phyloP scores from a whole-genome alignment of 2,888 invertebrate species.

The Icerya purchasi region DNA sequence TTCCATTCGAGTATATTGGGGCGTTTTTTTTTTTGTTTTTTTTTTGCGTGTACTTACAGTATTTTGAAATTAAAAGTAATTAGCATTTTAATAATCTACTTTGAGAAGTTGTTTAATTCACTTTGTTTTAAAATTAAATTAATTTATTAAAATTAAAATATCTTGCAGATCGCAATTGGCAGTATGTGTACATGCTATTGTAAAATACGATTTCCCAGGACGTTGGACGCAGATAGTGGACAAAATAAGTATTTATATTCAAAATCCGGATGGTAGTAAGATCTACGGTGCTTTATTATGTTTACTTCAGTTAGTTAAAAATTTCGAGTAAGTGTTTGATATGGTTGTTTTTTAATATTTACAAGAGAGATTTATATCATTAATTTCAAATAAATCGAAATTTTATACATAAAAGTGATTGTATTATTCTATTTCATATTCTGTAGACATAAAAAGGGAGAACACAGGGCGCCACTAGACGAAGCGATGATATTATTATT shows the following conservation, averaged over 20 bases:
- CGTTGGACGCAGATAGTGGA: constrained; percentile 90
- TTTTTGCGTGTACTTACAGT: too few species aligned
- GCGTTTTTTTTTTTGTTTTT: too few species aligned
- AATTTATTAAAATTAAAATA: too few species aligned
- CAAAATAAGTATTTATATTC: constrained; percentile 79
- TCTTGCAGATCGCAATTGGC: constrained; percentile 63
- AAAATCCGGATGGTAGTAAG: constrained; percentile 64
- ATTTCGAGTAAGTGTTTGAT: constrained; percentile 43
- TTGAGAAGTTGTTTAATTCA: too few species aligned
- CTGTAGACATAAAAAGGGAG: constrained; percentile 68
- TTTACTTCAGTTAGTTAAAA: constrained; percentile 84
- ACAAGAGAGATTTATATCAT: too few species aligned
- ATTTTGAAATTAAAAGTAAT: too few species aligned
- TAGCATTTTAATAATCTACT: too few species aligned
- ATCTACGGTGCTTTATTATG: constrained; percentile 84
- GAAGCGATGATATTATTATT: constrained; percentile 87
- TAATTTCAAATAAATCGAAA: too few species aligned
- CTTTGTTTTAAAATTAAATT: too few species aligned
- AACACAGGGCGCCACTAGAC: constrained; percentile 71
- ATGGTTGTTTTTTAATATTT: too few species aligned
- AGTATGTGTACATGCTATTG: constrained; percentile 77
- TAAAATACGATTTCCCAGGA: constrained; percentile 87
- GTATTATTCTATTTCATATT: constrained; percentile 14
- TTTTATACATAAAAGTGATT: too few species aligned
- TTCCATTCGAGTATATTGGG: too few species aligned